A percentile compares a stretch with the other conserved stretches of the same genome.
phyloP scores from a whole-genome alignment of 2,888 invertebrate species.

The Pristionchus fissidentatus region DNA sequence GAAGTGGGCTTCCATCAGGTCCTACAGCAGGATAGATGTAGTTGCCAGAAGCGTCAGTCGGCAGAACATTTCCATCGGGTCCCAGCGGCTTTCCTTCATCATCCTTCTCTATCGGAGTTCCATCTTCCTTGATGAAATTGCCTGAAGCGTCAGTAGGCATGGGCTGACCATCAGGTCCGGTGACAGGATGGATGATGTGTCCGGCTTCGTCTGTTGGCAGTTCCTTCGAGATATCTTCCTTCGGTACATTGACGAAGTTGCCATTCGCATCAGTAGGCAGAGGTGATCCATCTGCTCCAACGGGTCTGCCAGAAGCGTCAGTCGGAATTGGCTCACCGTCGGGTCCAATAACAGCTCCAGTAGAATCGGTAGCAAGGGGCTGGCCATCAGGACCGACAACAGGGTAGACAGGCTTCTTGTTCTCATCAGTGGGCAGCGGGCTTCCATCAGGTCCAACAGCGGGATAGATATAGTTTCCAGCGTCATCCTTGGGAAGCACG shows the following conservation, averaged over 20 bases:
- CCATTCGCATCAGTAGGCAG: conserved; percentile 60
- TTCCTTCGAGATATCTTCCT: neutral
- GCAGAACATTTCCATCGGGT: conserved; percentile 53
- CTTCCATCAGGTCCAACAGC: conserved; percentile 54
- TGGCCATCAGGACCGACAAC: conserved; percentile 56
- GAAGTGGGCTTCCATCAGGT: conserved; percentile 49
- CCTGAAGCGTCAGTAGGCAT: conserved; percentile 38
- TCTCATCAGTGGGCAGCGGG: conserved; percentile 59
- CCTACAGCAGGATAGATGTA: conserved; percentile 54
- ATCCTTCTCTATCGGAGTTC: conserved; percentile 51
- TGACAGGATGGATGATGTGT: conserved; percentile 41
- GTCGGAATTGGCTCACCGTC: conserved; percentile 51
- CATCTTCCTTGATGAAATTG: conserved; percentile 41
- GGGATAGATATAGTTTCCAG: conserved; percentile 47
- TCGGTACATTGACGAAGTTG: conserved; percentile 47
- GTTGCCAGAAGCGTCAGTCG: conserved; percentile 58
- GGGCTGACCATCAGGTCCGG: conserved; percentile 32
- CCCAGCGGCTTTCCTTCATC: conserved; percentile 56
- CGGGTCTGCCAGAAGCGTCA: conserved; percentile 27
- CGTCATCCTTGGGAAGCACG: conserved; percentile 51
- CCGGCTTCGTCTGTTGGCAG: conserved; percentile 52
- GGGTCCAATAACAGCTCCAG: conserved; percentile 48
- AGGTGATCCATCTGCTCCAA: conserved; percentile 50
- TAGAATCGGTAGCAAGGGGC: conserved; percentile 52
- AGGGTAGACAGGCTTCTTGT: conserved; percentile 19